Percentiles rank a stretch among this genome's conserved stretches.
Conservation (phyloP, 2,797 vertebrate species). For the Chelmon rostratus region DNA sequence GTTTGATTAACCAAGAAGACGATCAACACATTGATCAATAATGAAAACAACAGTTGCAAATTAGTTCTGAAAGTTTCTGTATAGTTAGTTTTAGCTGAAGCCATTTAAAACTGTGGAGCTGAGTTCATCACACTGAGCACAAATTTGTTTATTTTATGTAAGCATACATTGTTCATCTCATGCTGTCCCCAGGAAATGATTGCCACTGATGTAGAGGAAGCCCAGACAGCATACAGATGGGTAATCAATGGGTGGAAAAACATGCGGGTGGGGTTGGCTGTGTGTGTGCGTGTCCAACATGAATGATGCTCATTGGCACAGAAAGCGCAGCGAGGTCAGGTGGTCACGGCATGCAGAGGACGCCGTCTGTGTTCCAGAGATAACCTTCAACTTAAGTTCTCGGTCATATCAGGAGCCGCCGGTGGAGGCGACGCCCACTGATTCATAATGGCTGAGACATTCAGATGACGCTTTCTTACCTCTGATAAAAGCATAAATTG, state of each 20-base stretch:
- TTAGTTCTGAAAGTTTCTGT: background rate
- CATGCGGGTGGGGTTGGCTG: constrained; percentile 12
- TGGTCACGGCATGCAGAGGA: constrained; percentile 5
- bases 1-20: too few species aligned
- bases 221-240: constrained; percentile 38
- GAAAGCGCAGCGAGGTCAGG: constrained; percentile 30
- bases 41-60: too few species aligned
- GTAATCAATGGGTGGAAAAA: constrained; percentile 79
- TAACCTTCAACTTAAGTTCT: constrained; percentile 69
- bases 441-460: constrained; percentile 12
- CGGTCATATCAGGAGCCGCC: constrained; percentile 66
- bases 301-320: background rate
- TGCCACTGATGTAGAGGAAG: constrained; percentile 3
- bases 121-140: background rate
- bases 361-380: constrained; percentile 63
- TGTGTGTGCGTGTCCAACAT: background rate
- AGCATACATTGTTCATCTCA: background rate
- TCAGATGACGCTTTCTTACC: background rate
- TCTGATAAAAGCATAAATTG: constrained; percentile 17
- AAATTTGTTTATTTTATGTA: background rate
- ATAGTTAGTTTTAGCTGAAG: background rate
- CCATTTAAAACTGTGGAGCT: background rate
- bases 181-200: background rate
- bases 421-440: constrained; percentile 39
- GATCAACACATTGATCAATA: too few species aligned